Conservation (phyloP, 2,113 vertebrate genomes). For the Xiphophorus hellerii region DNA sequence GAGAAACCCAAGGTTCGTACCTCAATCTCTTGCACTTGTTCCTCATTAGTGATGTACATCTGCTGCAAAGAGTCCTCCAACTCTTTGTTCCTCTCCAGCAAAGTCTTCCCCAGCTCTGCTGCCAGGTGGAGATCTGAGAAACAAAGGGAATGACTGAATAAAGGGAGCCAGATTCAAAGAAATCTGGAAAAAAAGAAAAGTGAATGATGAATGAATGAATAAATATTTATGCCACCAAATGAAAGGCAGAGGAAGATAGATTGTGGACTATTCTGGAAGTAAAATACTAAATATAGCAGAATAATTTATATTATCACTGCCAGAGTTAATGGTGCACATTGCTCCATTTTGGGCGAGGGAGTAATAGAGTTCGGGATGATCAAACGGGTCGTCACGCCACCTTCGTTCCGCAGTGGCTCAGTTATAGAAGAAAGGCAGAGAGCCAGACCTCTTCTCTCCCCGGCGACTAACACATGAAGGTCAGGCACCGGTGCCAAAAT, state of each 20-base stretch:
- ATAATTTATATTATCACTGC: slow-evolving; percentile 24
- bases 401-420: slow-evolving; percentile 4
- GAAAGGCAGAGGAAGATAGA: no score
- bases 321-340: slow-evolving; percentile 21
- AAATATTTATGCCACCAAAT: neutral
- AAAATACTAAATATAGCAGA: neutral
- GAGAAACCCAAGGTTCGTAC: slow-evolving; percentile 63
- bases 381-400: slow-evolving; percentile 3
- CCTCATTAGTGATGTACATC: slow-evolving; percentile 96
- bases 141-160: rapidly evolving
- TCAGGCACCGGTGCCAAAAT: neutral
- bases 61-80: slow-evolving; percentile 97
- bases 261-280: no score
- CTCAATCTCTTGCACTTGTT: slow-evolving; percentile 98
- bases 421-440: slow-evolving; percentile 18
- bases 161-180: neutral
- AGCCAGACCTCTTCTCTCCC: neutral
- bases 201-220: neutral
- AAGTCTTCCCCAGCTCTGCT: slow-evolving; percentile 94
- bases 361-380: slow-evolving; percentile 37
- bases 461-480: slow-evolving; percentile 27
- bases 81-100: slow-evolving; percentile 97
- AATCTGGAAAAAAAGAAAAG: neutral
- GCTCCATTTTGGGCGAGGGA: slow-evolving; percentile 53
- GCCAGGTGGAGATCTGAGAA: slow-evolving; percentile 89